phyloP scores from a whole-genome alignment of 2,113 vertebrate genomes.

The Colius striatus region DNA sequence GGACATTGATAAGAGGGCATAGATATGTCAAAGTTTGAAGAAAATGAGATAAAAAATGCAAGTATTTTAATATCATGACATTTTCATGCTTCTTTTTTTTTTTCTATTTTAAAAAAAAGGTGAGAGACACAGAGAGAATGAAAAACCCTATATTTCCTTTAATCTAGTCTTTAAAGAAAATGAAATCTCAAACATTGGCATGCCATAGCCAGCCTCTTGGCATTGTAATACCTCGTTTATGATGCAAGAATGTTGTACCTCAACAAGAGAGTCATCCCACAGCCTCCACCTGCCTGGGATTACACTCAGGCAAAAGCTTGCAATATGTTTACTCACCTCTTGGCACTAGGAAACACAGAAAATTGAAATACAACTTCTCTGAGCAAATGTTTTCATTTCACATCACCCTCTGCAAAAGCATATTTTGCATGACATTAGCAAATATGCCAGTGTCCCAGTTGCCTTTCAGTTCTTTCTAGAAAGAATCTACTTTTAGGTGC shows the following conservation, averaged over 20 bases:
- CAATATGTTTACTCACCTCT: slow-evolving; percentile 36
- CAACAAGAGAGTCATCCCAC: not conserved
- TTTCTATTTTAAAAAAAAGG: not conserved
- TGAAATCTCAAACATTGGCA: not conserved
- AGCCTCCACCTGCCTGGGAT: not conserved
- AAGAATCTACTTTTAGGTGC: not conserved
- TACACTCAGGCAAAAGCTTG: not conserved
- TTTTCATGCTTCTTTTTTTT: not conserved
- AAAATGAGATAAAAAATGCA: not conserved
- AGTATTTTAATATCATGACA: not conserved
- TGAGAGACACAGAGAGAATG: not conserved
- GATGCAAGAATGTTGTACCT: not conserved
- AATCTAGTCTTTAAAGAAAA: not conserved
- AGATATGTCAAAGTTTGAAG: not conserved
- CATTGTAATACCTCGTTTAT: not conserved
- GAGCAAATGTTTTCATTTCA: not conserved
- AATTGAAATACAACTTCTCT: not conserved
- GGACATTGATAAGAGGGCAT: not conserved
- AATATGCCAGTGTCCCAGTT: not conserved
- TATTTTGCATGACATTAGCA: not conserved
- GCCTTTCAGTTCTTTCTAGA: not conserved
- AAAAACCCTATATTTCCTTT: not conserved
- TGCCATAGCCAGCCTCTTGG: not conserved
- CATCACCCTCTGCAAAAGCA: not conserved
- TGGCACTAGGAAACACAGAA: not conserved